Evolutionary conservation across 1,140 invertebrate species (phyloP).

Genomic region (Limonius californicus): DNA sequence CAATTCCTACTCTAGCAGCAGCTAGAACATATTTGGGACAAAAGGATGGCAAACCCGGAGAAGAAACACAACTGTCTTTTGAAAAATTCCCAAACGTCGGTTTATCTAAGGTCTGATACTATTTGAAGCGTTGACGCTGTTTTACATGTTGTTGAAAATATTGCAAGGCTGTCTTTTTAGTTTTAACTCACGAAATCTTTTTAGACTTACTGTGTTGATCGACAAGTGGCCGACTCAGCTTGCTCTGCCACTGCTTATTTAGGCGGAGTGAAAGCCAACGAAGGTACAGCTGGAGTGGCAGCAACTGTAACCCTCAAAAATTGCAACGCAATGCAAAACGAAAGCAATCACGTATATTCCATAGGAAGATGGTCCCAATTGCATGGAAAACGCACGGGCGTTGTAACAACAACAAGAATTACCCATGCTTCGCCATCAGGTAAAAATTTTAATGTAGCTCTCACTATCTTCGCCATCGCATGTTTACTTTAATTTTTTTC

Average conservation of each 20-base stretch:
- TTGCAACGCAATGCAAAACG: constrained; percentile 55
- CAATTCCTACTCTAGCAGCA: too few species aligned
- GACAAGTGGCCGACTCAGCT: constrained; percentile 70
- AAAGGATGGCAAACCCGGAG: too few species aligned
- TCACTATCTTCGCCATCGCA: background rate
- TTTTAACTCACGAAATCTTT: too few species aligned
- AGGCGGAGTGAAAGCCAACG: constrained; percentile 79
- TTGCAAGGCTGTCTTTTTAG: too few species aligned
- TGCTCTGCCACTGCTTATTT: constrained; percentile 74
- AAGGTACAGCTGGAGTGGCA: constrained; percentile 71
- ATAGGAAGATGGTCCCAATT: constrained; percentile 70
- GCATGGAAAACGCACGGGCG: constrained; percentile 67
- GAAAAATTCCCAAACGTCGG: too few species aligned
- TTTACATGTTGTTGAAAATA: too few species aligned
- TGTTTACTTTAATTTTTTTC: background rate
- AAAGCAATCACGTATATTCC: constrained; percentile 57
- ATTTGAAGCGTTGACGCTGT: too few species aligned
- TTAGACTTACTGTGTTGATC: constrained; percentile 81
- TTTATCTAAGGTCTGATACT: too few species aligned
- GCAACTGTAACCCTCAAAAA: constrained; percentile 58
- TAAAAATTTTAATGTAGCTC: background rate
- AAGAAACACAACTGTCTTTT: too few species aligned
- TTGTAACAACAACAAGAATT: constrained; percentile 75
- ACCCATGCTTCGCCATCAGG: constrained; percentile 70
- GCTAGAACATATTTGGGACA: too few species aligned